A percentile compares a stretch with the other conserved stretches of the same genome.
phyloP scores from a whole-genome alignment of 1,140 invertebrate species.

The Drosophila lini region DNA sequence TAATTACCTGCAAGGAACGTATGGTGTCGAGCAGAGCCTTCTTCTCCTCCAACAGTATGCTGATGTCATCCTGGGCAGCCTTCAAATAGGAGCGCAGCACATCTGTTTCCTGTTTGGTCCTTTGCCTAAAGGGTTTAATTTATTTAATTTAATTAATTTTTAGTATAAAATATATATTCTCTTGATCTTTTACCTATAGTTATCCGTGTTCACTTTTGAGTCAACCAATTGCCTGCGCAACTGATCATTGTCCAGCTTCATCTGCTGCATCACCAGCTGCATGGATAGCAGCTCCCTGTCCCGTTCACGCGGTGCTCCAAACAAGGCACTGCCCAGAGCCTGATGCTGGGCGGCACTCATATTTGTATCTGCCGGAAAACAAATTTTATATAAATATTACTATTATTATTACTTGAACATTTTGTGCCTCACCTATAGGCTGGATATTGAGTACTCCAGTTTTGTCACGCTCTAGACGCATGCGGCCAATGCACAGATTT shows the following conservation, averaged over 20 bases:
- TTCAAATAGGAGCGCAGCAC: constrained; percentile 86
- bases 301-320: constrained; percentile 74
- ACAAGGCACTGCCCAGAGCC: constrained; percentile 48
- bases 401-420: background rate
- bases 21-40: constrained; percentile 89
- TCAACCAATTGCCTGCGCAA: constrained; percentile 86
- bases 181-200: constrained; percentile 85
- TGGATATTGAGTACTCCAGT: constrained; percentile 91
- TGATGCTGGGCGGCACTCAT: constrained; percentile 54
- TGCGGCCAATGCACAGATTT: constrained; percentile 89
- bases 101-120: constrained; percentile 88
- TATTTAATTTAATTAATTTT: no score
- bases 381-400: background rate
- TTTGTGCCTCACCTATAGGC: constrained; percentile 82
- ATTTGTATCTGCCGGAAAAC: constrained; percentile 56
- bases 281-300: constrained; percentile 85
- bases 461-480: constrained; percentile 88
- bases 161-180: background rate
- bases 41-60: constrained; percentile 89
- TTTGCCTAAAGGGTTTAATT: constrained; percentile 70
- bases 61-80: constrained; percentile 90
- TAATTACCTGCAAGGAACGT: constrained; percentile 86
- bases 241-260: constrained; percentile 88
- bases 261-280: constrained; percentile 85
- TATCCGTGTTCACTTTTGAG: constrained; percentile 87